Evolutionary conservation across 2,113 vertebrate species (phyloP).

Genomic region (Oreochromis spilurus): DNA sequence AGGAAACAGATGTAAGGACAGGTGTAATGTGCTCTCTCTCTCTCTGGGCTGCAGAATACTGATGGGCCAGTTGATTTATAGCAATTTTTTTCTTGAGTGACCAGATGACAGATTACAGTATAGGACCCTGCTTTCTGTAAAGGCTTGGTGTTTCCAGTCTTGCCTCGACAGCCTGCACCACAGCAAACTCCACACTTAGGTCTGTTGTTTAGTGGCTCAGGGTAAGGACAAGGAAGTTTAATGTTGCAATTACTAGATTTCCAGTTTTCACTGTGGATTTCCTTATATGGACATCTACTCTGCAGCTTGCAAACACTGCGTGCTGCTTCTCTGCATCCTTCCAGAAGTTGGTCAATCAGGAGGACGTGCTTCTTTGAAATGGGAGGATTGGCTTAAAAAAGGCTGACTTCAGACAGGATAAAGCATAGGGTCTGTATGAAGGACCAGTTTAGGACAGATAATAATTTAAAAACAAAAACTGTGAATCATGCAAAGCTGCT

Average conservation of each 20-base stretch:
- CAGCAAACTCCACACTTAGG: not conserved
- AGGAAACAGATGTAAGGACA: not conserved
- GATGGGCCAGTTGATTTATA: not conserved
- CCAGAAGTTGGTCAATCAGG: not conserved
- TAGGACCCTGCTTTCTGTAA: too few relatives aligned
- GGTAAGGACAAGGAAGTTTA: not conserved
- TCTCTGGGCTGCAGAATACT: not conserved
- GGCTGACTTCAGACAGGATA: not conserved
- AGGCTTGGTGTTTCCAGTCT: not conserved
- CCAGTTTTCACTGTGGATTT: not conserved
- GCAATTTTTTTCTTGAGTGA: too few relatives aligned
- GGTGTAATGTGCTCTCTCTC: not conserved
- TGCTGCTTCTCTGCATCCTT: not conserved
- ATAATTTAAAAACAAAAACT: not conserved
- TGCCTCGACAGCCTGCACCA: not conserved
- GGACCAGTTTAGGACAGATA: not conserved
- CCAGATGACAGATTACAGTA: too few relatives aligned
- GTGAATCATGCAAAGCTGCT: not conserved
- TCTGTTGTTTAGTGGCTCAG: not conserved
- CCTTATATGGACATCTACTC: not conserved
- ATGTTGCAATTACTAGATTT: not conserved
- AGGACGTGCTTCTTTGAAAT: not conserved
- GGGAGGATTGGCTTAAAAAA: not conserved
- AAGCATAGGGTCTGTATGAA: not conserved
- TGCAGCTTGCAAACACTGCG: not conserved